phyloP scores from a whole-genome alignment of 2,113 vertebrate species.

The Grantiella picta region DNA sequence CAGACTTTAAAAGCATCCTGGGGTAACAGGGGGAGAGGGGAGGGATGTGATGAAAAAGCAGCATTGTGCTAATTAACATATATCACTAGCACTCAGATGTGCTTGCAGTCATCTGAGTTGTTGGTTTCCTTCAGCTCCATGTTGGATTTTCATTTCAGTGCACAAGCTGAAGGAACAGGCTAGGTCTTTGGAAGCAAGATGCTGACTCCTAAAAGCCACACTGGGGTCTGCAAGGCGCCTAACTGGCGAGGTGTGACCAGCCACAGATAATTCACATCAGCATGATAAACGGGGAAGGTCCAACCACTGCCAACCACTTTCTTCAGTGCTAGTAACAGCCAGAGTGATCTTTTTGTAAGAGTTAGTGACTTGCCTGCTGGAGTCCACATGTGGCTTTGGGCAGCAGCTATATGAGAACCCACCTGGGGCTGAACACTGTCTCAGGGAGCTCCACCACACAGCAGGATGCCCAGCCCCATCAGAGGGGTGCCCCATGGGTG shows the following conservation, averaged over 20 bases:
- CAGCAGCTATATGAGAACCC: not conserved
- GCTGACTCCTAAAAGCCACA: not conserved
- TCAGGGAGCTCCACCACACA: fast-evolving
- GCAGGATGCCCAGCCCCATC: not conserved
- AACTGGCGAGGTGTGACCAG: not conserved
- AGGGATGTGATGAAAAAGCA: not conserved
- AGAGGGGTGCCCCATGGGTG: fast-evolving
- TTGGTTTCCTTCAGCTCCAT: not conserved
- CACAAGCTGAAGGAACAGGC: not conserved
- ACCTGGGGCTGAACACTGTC: fast-evolving
- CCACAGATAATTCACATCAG: not conserved
- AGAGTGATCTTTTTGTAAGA: not conserved
- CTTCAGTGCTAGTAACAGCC: not conserved
- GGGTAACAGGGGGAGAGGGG: not conserved
- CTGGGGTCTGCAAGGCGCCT: not conserved
- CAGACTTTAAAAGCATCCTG: not conserved
- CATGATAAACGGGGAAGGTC: not conserved
- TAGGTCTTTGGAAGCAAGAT: fast-evolving
- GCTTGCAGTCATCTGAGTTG: not conserved
- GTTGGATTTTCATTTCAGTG: not conserved
- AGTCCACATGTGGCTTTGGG: not conserved
- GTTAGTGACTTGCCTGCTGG: fast-evolving
- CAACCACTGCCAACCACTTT: not conserved
- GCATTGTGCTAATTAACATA: not conserved
- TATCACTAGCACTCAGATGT: not conserved